A percentile compares a stretch with the other conserved stretches of the same genome.
Evolutionary conservation across 2,888 invertebrate species (phyloP).

Genomic region (Eilema depressum): DNA sequence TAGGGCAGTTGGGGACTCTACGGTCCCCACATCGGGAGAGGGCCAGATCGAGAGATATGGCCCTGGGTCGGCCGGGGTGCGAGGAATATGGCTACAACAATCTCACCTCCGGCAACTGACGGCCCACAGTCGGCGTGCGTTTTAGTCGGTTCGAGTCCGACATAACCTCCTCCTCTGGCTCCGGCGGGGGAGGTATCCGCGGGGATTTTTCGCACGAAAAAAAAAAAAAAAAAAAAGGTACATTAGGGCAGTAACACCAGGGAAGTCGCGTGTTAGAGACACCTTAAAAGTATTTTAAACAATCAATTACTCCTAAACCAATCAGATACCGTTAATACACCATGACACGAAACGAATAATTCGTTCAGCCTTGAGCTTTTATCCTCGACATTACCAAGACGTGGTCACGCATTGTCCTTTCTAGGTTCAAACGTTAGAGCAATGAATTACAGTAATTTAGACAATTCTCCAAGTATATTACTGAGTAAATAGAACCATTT

Average conservation of each 20-base stretch:
- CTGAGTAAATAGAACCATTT: neutral
- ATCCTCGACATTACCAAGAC: neutral
- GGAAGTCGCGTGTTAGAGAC: neutral
- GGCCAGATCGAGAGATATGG: too few relatives aligned
- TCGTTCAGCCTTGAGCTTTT: neutral
- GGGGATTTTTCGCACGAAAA: too few relatives aligned
- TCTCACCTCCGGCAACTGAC: too few relatives aligned
- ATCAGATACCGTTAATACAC: neutral
- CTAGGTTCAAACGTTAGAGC: neutral
- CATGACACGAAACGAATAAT: neutral
- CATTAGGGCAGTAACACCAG: neutral
- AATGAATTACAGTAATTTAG: constrained; percentile 4
- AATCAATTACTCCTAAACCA: neutral
- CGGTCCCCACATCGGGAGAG: too few relatives aligned
- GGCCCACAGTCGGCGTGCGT: too few relatives aligned
- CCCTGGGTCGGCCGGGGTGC: too few relatives aligned
- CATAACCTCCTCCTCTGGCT: too few relatives aligned
- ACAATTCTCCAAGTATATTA: neutral
- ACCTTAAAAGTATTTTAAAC: neutral
- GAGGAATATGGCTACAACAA: too few relatives aligned
- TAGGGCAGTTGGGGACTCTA: too few relatives aligned
- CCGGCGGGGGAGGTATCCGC: too few relatives aligned
- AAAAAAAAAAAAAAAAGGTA: too few relatives aligned
- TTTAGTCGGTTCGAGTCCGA: too few relatives aligned
- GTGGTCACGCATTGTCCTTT: neutral